Evolutionary conservation across 2,888 invertebrate genomes (phyloP), one percentile per base, ranked within the genome.

Genomic region (Eristalinus aeneus): DNA sequence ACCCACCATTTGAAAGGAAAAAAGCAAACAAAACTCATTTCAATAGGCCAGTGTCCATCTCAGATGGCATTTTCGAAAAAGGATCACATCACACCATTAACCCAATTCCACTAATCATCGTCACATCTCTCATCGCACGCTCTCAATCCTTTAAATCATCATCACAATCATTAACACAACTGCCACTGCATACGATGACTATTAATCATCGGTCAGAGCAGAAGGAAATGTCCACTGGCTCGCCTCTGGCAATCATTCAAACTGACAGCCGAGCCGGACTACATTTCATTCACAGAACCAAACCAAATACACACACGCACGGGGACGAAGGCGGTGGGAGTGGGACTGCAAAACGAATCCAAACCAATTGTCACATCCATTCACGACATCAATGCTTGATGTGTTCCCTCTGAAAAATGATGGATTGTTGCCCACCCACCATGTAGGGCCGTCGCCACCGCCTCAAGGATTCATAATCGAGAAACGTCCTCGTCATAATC

Each of bases 111-210:
- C 86, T 82, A 86, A 82, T 86, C 86, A 86, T 86, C 74, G 61
- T 76, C 10, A 31, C 64, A 10, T 60, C 56, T 71, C 68, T 36
- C 67, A 54, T 61, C 36, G 58, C 36, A 27, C 22, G 64, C 58
- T 65, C 77, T 56, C 82, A 86, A 86, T 86, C 86, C 86, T 86
- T 86, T 86, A 86, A 86, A 86, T 86, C 86, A 86, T 86, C 86
- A 78, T 86, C 86, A 82, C 86, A 78, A 86, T 86, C 86, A 86
- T 86, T 86, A 86, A 86, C 86, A 86, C 86, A 86, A 86, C 77
- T 78, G 86, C 82, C 86, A 82, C 74, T 86, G 86, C 86, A 86
- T 86, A 86, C 64, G 86, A 82, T 82, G 86, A 86, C 86, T 78
- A 86, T 86, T 82, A 86, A 86, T 86, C 86, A 86, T 74, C 54